phyloP scores from a whole-genome alignment of 2,797 vertebrate species.

The Hemitrygon akajei region DNA sequence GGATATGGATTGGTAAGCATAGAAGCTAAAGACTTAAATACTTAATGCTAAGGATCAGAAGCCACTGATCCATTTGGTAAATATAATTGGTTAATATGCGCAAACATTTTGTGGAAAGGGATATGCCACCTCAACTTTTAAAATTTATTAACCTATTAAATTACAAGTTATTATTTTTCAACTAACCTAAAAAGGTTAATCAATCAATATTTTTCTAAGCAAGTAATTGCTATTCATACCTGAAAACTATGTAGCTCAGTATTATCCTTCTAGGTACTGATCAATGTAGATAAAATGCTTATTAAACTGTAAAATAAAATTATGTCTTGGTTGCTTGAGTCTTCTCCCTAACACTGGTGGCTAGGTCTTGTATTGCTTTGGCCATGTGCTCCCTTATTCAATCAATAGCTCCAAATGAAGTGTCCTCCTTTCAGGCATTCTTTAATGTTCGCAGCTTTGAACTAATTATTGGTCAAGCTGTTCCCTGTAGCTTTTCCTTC shows the following conservation, averaged over 20 bases:
- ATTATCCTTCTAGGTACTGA: not conserved
- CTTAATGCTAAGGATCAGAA: not conserved
- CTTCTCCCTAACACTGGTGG: not conserved
- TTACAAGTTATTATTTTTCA: not conserved
- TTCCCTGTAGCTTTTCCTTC: not conserved
- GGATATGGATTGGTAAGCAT: slow-evolving; percentile 39
- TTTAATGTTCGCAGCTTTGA: not conserved
- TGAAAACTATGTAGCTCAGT: not conserved
- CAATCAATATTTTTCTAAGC: not conserved
- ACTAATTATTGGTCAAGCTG: not conserved
- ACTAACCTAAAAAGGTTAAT: not conserved
- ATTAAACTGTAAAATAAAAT: slow-evolving; percentile 7
- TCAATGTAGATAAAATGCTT: not conserved
- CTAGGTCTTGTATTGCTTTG: not conserved
- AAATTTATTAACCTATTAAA: not conserved
- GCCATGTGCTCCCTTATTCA: not conserved
- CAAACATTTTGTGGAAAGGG: not conserved
- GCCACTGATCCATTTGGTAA: not conserved
- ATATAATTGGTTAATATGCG: not conserved
- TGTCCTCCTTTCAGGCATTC: not conserved
- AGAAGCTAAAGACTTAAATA: not conserved
- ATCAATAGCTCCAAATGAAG: not conserved
- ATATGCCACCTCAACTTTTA: not conserved
- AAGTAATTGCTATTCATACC: not conserved
- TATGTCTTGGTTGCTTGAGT: not conserved